Percentiles rank a stretch among this genome's conserved stretches.
Conservation (phyloP, 2,888 invertebrate species). For the Xestia sexstrigata region DNA sequence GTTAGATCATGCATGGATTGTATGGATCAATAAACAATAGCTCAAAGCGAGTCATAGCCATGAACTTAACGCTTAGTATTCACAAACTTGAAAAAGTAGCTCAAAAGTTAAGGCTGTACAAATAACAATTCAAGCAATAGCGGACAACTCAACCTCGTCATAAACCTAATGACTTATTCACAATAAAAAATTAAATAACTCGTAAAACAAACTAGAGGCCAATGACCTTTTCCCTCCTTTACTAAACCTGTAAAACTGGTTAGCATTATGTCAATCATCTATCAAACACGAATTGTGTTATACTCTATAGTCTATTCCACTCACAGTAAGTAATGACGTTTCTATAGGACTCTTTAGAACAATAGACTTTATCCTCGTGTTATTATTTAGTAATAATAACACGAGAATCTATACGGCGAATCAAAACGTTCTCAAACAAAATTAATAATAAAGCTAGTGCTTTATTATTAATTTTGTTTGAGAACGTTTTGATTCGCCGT, state of each 20-base stretch:
- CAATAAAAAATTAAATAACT: slow-evolving; percentile 36
- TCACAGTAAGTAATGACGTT: slow-evolving; percentile 21
- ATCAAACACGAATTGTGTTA: slow-evolving; percentile 32
- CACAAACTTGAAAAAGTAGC: too few species aligned
- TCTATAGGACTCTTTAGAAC: slow-evolving; percentile 36
- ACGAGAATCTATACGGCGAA: too few species aligned
- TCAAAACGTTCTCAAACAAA: slow-evolving; percentile 33
- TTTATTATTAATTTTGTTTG: slow-evolving; percentile 29
- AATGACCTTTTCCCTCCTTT: slow-evolving; percentile 40
- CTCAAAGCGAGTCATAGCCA: neutral
- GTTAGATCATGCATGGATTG: neutral
- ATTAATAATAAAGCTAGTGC: slow-evolving; percentile 23
- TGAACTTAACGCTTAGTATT: slow-evolving; percentile 12
- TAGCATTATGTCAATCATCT: slow-evolving; percentile 50
- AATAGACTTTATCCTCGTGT: slow-evolving; percentile 52
- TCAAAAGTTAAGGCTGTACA: too few species aligned
- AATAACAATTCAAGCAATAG: slow-evolving; percentile 20
- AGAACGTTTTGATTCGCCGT: slow-evolving; percentile 32
- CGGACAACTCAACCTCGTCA: slow-evolving; percentile 7
- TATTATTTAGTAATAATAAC: too few species aligned
- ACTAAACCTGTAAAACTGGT: slow-evolving; percentile 44
- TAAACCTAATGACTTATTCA: slow-evolving; percentile 32
- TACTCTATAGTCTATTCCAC: neutral
- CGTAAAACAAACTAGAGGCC: slow-evolving; percentile 36
- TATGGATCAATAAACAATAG: slow-evolving; percentile 3